These are phyloP conservation scores for Bovichtus diacanthus DNA, from an alignment of 2,797 vertebrate species.

Conservation along the genomic window DNA sequence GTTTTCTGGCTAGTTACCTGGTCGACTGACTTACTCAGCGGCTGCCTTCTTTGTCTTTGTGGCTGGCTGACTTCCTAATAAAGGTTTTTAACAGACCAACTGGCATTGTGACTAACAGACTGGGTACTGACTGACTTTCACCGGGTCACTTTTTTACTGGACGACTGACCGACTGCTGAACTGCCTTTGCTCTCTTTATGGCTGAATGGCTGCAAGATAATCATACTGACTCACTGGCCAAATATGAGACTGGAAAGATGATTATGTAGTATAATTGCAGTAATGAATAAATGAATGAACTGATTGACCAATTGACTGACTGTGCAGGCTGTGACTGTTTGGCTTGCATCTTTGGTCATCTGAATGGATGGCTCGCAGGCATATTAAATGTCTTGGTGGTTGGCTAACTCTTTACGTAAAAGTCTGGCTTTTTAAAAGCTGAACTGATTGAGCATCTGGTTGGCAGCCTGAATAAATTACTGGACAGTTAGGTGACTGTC, in stretches of 20 bases:
- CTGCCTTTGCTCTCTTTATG: constrained; percentile 25
- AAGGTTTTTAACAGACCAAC: neutral
- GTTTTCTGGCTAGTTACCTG: constrained; percentile 3
- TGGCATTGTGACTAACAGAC: constrained; percentile 7
- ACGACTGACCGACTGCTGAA: constrained; percentile 20
- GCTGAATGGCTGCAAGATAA: constrained; percentile 44
- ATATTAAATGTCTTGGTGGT: constrained; percentile 47
- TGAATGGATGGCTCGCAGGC: constrained; percentile 35
- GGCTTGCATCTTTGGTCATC: constrained; percentile 32
- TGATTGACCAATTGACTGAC: constrained; percentile 46
- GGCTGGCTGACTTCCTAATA: neutral
- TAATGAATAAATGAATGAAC: constrained; percentile 64
- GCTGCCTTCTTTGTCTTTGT: neutral
- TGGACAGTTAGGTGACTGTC: constrained; percentile 45
- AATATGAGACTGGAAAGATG: constrained; percentile 46
- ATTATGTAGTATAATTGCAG: constrained; percentile 62
- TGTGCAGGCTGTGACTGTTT: constrained; percentile 51
- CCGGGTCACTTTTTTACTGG: constrained; percentile 5
- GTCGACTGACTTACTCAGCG: neutral
- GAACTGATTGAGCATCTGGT: constrained; percentile 30
- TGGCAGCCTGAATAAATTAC: constrained; percentile 45
- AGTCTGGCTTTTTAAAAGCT: constrained; percentile 45
- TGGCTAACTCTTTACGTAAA: constrained; percentile 34
- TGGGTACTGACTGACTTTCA: neutral
- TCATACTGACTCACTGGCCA: constrained; percentile 54